Evolutionary conservation across 2,888 invertebrate species (phyloP).

Genomic region (Nowickia ferox): DNA sequence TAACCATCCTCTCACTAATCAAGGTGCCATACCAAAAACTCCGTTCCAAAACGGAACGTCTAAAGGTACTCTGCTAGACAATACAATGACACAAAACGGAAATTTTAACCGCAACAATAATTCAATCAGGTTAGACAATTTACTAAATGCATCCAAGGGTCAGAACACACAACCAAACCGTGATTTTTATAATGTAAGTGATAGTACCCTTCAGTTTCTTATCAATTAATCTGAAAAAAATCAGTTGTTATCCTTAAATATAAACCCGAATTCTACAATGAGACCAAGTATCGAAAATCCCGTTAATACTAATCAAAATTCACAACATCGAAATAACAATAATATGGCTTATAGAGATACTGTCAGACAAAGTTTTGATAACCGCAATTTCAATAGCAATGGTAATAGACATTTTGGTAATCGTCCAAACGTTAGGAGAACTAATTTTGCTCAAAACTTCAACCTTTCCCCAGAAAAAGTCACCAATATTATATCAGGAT

Average conservation of each 20-base stretch:
- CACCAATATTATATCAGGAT: constrained; percentile 11
- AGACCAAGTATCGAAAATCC: background rate
- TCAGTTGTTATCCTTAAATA: constrained; percentile 1
- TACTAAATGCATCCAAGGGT: background rate
- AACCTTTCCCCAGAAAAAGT: constrained; percentile 13
- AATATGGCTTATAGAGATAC: background rate
- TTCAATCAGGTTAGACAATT: background rate
- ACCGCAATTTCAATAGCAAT: background rate
- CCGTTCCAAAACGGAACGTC: background rate
- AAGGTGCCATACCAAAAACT: constrained; percentile 31
- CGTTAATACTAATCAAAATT: background rate
- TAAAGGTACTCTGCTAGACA: background rate
- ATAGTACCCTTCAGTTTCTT: background rate
- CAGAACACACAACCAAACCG: background rate
- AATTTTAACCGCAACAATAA: too few species aligned
- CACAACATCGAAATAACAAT: background rate
- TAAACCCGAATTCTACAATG: background rate
- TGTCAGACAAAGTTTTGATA: constrained; percentile 1
- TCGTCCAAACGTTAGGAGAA: constrained; percentile 1
- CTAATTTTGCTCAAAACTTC: background rate
- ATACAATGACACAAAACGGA: background rate
- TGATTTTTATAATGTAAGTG: background rate
- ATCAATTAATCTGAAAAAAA: constrained; percentile 25
- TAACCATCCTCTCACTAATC: background rate
- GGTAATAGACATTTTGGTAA: background rate